phyloP scores from a whole-genome alignment of 92 coral and sea anemone genomes.

The Palythoa caribaeorum region DNA sequence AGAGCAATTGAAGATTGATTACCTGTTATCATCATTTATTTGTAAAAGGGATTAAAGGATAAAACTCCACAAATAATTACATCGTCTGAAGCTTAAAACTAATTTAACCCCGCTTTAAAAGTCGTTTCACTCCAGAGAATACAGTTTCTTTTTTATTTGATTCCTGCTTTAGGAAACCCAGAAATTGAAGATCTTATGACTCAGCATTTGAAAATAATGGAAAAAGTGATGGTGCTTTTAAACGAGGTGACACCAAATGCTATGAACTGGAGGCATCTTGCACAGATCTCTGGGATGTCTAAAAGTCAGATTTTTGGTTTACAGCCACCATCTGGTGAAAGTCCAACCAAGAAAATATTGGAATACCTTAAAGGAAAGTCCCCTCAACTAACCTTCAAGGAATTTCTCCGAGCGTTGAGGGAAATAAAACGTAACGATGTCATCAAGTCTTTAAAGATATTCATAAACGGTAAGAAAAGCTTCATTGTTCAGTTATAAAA shows the following conservation, averaged over 20 bases:
- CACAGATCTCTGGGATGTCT: background rate
- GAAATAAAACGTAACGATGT: constrained; percentile 6
- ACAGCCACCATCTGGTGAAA: background rate
- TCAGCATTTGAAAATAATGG: background rate
- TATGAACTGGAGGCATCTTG: constrained; percentile 18
- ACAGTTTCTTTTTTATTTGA: background rate
- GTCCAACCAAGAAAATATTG: constrained; percentile 26
- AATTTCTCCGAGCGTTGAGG: constrained; percentile 10
- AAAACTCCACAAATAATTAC: too few species aligned
- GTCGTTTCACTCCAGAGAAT: background rate
- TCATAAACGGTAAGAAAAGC: constrained; percentile 9
- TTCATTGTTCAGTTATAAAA: too few species aligned
- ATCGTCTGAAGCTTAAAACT: too few species aligned
- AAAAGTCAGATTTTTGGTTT: background rate
- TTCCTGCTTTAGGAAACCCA: background rate
- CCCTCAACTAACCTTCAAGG: constrained; percentile 27
- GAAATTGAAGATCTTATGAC: background rate
- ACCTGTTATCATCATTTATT: too few species aligned
- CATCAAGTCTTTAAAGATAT: background rate
- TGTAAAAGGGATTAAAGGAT: too few species aligned
- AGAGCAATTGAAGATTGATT: too few species aligned
- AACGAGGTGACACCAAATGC: background rate
- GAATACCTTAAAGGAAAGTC: background rate
- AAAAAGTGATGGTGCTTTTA: background rate
- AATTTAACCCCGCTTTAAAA: too few species aligned